Percentiles rank a stretch among this genome's conserved stretches.
Evolutionary conservation across 2,888 invertebrate species (phyloP).

Genomic region (Stenodera caucasica): DNA sequence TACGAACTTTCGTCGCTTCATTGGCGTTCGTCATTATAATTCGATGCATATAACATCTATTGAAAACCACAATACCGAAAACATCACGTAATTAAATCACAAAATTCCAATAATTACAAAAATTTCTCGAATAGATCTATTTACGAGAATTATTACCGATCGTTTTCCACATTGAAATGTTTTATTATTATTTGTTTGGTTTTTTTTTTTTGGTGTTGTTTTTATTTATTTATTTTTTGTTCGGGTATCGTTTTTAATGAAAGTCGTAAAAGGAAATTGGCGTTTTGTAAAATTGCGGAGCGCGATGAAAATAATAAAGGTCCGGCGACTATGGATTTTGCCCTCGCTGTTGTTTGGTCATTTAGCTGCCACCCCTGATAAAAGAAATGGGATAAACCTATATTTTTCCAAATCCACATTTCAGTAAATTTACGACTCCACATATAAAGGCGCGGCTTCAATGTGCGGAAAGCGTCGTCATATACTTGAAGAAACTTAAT

Average conservation of each 20-base stretch:
- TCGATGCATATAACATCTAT: conserved; percentile 8
- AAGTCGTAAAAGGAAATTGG: conserved; percentile 29
- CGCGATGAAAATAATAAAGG: conserved; percentile 32
- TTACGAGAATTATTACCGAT: no score
- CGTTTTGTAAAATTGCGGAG: conserved; percentile 27
- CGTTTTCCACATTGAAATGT: no score
- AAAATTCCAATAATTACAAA: not conserved
- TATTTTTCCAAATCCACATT: conserved; percentile 51
- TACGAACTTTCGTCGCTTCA: conserved; percentile 30
- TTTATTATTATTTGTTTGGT: no score
- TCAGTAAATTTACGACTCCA: conserved; percentile 49
- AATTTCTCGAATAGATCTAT: no score
- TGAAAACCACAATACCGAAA: not conserved
- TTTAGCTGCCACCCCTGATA: conserved; percentile 46
- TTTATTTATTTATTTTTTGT: conserved; percentile 7
- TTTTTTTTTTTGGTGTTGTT: no score
- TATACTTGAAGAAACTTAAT: conserved; percentile 47
- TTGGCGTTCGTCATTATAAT: conserved; percentile 22
- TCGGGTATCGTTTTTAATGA: conserved; percentile 22
- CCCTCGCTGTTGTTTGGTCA: conserved; percentile 39
- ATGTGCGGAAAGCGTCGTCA: conserved; percentile 38
- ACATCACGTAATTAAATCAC: not conserved
- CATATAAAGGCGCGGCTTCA: conserved; percentile 44
- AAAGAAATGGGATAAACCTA: conserved; percentile 49
- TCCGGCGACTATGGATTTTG: conserved; percentile 36